Conservation (phyloP, 2,888 invertebrate species). For the Oeneis ivallda region DNA sequence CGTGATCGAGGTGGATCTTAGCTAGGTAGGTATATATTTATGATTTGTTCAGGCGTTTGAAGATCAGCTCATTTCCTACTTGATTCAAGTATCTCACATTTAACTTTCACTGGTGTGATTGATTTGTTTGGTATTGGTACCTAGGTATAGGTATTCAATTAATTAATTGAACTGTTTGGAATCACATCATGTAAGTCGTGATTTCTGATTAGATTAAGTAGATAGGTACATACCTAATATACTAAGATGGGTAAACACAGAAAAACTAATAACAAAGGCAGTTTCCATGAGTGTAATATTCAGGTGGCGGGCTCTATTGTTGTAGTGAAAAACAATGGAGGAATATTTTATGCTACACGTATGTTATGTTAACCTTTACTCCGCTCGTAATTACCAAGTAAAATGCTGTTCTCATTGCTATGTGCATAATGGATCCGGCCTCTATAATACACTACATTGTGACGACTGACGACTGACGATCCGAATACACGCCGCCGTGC, state of each 20-base stretch:
- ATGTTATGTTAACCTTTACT: slow-evolving; percentile 40
- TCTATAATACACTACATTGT: slow-evolving; percentile 13
- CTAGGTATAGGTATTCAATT: no score
- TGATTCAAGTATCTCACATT: no score
- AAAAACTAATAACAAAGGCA: slow-evolving; percentile 16
- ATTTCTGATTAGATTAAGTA: background rate
- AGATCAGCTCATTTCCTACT: no score
- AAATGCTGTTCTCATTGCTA: slow-evolving; percentile 40
- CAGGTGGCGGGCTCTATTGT: slow-evolving; percentile 32
- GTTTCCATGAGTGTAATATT: slow-evolving; percentile 26
- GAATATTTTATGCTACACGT: slow-evolving; percentile 29
- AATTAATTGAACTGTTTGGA: background rate
- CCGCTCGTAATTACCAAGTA: slow-evolving; percentile 41
- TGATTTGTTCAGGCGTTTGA: no score
- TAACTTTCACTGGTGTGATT: no score
- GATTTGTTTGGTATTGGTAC: no score
- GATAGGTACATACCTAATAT: background rate
- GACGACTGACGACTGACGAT: background rate
- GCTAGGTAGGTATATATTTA: no score
- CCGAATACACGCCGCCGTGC: background rate
- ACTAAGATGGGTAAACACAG: background rate
- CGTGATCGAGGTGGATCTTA: no score
- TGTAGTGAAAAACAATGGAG: slow-evolving; percentile 31
- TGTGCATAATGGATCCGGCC: slow-evolving; percentile 35
- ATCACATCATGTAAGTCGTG: no score